Evolutionary conservation across 2,888 invertebrate genomes (phyloP), one percentile per base, ranked within the genome.

Genomic region (Apamea epomidion): DNA sequence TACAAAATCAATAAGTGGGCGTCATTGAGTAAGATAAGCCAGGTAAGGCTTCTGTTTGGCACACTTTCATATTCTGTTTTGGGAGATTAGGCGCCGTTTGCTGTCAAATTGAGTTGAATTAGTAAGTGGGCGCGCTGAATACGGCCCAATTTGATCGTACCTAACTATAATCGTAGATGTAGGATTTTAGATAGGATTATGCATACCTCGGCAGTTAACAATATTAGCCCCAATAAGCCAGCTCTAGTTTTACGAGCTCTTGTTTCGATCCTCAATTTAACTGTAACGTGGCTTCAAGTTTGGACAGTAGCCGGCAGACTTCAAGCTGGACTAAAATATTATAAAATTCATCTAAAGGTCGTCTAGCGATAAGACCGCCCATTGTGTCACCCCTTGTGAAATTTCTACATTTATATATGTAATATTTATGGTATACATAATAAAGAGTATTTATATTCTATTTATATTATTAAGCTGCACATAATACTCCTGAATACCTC

Each of bases 31-130:
- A 65, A 80, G 75, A 87, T 87, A 89, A 90, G 74, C 82, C 72
- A 75, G 73, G 75, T 89, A 89, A 58, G 89, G 89, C 90, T 89
- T 89, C 90, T 75, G 80, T 78, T 60, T 89, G 76, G 77, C 84
- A 76, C 64, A 83, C 75, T 82, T 85, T 80, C 62, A 76, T 76
- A 78, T 79, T 76, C 81, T 64, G 69, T 80, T 88, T 77, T 70
- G 60, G 78, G 58, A 80, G 79, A 85, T 78, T 83, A 77, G 32
- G 32, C 54, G 69, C 69, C 72, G 76, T 69, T 77, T 25, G 80
- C 70, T 51, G 82, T 73, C 88, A 72, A 81, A 76, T 68, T 4
- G 60, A 51, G 48, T 67, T 74, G 67, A 88, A 77, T 85, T 48
- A 69, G 25, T 76, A 74, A 87, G 54, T 62, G 37, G 21, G 68